Conservation (phyloP, 2,797 vertebrate genomes). For the Menidia menidia region DNA sequence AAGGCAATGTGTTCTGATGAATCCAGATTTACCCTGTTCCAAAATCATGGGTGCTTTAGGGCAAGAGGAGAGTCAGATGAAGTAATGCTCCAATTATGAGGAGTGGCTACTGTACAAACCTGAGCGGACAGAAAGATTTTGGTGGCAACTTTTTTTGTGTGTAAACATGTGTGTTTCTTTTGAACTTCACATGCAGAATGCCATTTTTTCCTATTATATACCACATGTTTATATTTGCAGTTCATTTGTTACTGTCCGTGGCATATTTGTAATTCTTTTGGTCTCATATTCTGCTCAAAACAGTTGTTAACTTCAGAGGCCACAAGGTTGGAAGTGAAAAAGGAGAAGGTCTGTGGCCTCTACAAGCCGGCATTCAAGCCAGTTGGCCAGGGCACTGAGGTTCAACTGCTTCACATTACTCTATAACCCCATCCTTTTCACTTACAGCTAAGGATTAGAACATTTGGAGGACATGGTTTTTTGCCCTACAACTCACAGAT, state of each 20-base stretch:
- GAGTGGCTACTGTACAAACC: too few species aligned
- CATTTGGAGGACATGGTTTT: constrained; percentile 69
- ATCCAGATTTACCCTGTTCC: too few species aligned
- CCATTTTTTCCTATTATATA: neutral
- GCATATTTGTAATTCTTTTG: constrained; percentile 13
- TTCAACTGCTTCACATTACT: constrained; percentile 59
- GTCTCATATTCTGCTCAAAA: constrained; percentile 10
- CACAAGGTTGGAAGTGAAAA: constrained; percentile 55
- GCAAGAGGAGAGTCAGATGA: too few species aligned
- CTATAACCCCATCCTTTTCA: constrained; percentile 48
- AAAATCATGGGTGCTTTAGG: too few species aligned
- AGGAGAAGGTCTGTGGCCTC: constrained; percentile 42
- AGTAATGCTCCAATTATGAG: too few species aligned
- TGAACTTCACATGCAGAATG: constrained; percentile 18
- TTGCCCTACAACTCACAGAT: constrained; percentile 63
- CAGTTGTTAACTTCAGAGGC: constrained; percentile 30
- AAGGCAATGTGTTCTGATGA: too few species aligned
- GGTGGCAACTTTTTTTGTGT: neutral
- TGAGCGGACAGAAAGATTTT: too few species aligned
- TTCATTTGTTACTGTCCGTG: constrained; percentile 23
- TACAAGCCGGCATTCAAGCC: constrained; percentile 63
- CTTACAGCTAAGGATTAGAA: constrained; percentile 48
- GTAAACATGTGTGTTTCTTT: neutral
- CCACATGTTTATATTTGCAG: constrained; percentile 20
- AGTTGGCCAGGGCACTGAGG: constrained; percentile 72